These are phyloP conservation scores for Charaxes varanes DNA, from an alignment of 1,140 invertebrate species.

Conservation along the genomic window DNA sequence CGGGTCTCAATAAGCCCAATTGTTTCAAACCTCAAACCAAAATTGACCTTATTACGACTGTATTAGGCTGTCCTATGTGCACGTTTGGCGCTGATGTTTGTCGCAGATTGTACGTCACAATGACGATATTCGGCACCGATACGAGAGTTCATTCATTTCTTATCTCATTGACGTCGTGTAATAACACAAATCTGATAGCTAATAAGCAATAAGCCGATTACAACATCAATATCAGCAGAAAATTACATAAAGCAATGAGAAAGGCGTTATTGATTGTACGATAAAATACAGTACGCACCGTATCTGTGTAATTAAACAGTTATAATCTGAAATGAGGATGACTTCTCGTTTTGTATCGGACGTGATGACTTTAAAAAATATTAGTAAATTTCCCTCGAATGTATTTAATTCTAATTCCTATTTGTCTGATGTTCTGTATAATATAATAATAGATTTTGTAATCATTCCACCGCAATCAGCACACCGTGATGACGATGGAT, in stretches of 20 bases:
- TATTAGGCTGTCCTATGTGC: not conserved
- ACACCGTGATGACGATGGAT: too few species aligned
- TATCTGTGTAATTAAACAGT: too few species aligned
- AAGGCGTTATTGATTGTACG: too few species aligned
- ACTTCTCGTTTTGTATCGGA: too few species aligned
- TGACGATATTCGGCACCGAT: not conserved
- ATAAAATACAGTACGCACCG: too few species aligned
- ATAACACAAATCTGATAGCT: conserved; percentile 30
- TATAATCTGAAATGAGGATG: too few species aligned
- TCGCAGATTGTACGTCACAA: not conserved
- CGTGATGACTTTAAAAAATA: too few species aligned
- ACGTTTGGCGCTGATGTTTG: not conserved
- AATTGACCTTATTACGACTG: not conserved
- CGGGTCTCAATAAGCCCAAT: not conserved
- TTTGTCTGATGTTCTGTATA: too few species aligned
- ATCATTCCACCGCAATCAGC: too few species aligned
- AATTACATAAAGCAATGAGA: not conserved
- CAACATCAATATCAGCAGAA: conserved; percentile 13
- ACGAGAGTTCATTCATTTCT: conserved; percentile 22
- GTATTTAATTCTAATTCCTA: too few species aligned
- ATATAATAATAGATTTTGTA: too few species aligned
- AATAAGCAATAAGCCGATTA: conserved; percentile 34
- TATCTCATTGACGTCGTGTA: conserved; percentile 34
- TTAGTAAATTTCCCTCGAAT: too few species aligned
- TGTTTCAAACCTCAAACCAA: conserved; percentile 2